phyloP scores from a whole-genome alignment of 2,113 vertebrate species.

The Chrysochloris asiatica region DNA sequence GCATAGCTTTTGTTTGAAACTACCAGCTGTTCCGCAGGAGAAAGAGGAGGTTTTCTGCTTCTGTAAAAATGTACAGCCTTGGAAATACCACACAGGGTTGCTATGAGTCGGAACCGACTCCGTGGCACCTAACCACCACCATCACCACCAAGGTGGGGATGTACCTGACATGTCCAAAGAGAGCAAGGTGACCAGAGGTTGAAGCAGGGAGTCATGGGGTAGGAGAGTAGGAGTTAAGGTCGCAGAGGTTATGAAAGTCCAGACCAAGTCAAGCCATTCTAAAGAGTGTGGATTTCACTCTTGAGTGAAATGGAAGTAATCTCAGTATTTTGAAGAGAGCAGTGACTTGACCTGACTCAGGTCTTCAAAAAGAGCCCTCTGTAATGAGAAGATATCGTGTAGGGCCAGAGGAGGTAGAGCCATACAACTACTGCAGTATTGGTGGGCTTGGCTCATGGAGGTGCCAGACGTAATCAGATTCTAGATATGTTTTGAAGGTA shows the following conservation, averaged over 20 bases:
- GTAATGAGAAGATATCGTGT: background rate
- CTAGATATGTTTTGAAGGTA: background rate
- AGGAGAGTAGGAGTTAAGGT: background rate
- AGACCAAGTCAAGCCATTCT: background rate
- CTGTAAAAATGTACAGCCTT: too few relatives aligned
- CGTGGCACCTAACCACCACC: too few relatives aligned
- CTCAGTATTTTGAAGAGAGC: background rate
- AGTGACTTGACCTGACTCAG: background rate
- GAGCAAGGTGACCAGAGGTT: background rate
- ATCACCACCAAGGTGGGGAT: background rate
- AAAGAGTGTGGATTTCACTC: background rate
- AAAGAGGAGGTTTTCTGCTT: too few relatives aligned
- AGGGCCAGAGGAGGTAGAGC: background rate
- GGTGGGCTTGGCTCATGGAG: background rate
- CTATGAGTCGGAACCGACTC: too few relatives aligned
- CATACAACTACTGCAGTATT: fast-evolving
- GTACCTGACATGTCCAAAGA: background rate
- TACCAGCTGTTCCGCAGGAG: too few relatives aligned
- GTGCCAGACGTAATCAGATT: background rate
- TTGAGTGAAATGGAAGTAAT: background rate
- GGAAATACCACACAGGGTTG: too few relatives aligned
- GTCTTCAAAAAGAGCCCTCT: background rate
- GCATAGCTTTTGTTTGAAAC: background rate
- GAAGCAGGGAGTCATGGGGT: background rate
- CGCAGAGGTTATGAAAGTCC: background rate